These are phyloP conservation scores for Timandra comae DNA, from an alignment of 2,888 invertebrate genomes.

Conservation along the genomic window DNA sequence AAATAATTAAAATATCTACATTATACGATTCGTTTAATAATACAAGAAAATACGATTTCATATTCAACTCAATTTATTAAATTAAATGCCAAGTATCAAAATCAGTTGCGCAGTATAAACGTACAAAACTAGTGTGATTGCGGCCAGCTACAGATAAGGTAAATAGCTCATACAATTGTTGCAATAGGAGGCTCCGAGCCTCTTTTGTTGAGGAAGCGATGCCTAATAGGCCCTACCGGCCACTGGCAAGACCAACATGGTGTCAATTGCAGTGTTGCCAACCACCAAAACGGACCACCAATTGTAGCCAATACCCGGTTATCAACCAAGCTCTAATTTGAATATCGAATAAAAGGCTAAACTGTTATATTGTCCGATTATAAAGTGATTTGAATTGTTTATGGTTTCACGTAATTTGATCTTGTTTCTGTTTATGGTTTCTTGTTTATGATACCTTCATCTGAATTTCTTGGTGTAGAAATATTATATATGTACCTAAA, in stretches of 20 bases:
- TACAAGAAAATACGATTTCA: too few species aligned
- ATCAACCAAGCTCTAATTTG: constrained; percentile 43
- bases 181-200: constrained; percentile 62
- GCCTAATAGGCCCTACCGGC: constrained; percentile 61
- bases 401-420: too few species aligned
- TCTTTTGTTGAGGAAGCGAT: constrained; percentile 72
- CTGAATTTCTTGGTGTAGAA: too few species aligned
- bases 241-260: constrained; percentile 67
- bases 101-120: constrained; percentile 25
- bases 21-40: too few species aligned
- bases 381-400: constrained; percentile 17
- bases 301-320: constrained; percentile 33
- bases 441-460: too few species aligned
- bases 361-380: constrained; percentile 25
- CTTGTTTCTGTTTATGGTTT: too few species aligned
- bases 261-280: constrained; percentile 56
- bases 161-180: constrained; percentile 77
- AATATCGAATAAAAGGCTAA: constrained; percentile 45
- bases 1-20: too few species aligned
- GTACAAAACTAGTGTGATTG: constrained; percentile 64
- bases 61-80: too few species aligned
- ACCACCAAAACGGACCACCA: constrained; percentile 24
- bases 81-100: constrained; percentile 36
- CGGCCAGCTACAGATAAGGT: constrained; percentile 67
- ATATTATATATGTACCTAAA: too few species aligned